phyloP scores from a whole-genome alignment of 64 coral and sea anemone genomes.

The Montipora capricornis region DNA sequence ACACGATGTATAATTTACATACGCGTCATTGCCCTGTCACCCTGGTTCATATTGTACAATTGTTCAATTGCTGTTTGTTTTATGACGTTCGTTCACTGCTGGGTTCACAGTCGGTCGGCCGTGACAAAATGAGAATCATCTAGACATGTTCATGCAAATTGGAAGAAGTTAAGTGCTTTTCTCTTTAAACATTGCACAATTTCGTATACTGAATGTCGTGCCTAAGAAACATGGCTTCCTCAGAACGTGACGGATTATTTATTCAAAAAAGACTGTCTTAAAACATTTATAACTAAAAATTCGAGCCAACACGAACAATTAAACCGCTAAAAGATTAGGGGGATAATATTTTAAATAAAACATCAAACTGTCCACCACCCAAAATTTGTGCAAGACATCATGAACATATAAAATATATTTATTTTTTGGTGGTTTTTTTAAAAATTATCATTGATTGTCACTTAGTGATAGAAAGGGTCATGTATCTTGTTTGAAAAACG shows the following conservation, averaged over 20 bases:
- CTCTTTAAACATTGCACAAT: constrained; percentile 30
- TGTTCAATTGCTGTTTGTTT: constrained; percentile 58
- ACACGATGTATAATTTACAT: constrained; percentile 35
- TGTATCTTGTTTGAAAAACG: background rate
- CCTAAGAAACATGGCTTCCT: background rate
- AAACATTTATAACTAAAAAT: constrained; percentile 31
- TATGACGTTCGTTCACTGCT: constrained; percentile 56
- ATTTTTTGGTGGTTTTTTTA: background rate
- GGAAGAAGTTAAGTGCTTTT: background rate
- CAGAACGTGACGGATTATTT: constrained; percentile 38
- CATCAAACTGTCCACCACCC: constrained; percentile 5
- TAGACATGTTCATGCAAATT: constrained; percentile 45
- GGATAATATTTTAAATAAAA: constrained; percentile 20
- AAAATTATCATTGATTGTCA: background rate
- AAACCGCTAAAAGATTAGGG: constrained; percentile 26
- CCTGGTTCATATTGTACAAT: constrained; percentile 57
- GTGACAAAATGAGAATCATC: constrained; percentile 37
- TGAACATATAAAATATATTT: background rate
- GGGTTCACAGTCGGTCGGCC: constrained; percentile 28
- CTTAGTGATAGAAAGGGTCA: background rate
- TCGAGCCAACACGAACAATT: background rate
- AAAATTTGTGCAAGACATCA: background rate
- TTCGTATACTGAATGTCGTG: background rate
- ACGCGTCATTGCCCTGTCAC: constrained; percentile 47
- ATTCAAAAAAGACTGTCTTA: constrained; percentile 3